phyloP scores from a whole-genome alignment of 2,113 vertebrate genomes.

The Echinops telfairi region DNA sequence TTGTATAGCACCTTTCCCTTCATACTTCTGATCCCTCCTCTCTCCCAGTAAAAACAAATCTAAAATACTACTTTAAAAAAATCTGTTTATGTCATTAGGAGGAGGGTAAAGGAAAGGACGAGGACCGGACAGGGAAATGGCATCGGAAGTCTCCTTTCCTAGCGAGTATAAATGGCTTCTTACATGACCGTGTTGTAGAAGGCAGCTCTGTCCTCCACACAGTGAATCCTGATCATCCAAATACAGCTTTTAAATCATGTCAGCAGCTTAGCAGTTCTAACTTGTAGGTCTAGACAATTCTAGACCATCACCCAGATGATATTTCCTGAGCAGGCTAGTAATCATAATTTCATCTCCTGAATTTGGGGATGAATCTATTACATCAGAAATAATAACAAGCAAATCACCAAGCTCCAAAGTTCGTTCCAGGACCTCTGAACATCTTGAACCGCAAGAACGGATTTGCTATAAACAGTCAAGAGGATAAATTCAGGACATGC shows the following conservation, averaged over 20 bases:
- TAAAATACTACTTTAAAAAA: background rate
- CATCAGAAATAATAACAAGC: constrained; percentile 33
- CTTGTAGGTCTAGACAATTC: constrained; percentile 44
- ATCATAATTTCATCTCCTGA: constrained; percentile 28
- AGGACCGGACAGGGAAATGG: background rate
- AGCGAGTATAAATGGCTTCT: background rate
- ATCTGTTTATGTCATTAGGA: constrained; percentile 34
- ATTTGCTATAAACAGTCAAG: constrained; percentile 2
- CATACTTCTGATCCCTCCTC: background rate
- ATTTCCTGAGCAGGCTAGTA: background rate
- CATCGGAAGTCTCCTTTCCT: background rate
- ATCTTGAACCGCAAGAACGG: constrained; percentile 41
- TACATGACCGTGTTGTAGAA: constrained; percentile 23
- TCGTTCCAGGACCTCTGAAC: constrained; percentile 51
- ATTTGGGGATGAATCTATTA: constrained; percentile 13
- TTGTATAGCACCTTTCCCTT: constrained; percentile 32
- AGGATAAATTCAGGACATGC: background rate
- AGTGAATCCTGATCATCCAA: background rate
- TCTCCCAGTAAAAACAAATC: background rate
- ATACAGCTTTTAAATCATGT: constrained; percentile 48
- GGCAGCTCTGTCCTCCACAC: background rate
- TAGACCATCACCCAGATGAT: constrained; percentile 27
- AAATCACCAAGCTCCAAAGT: background rate
- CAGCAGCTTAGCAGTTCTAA: constrained; percentile 40
- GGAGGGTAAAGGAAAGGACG: constrained; percentile 9